phyloP scores from a whole-genome alignment of 2,113 vertebrate species.

The Aix galericulata region DNA sequence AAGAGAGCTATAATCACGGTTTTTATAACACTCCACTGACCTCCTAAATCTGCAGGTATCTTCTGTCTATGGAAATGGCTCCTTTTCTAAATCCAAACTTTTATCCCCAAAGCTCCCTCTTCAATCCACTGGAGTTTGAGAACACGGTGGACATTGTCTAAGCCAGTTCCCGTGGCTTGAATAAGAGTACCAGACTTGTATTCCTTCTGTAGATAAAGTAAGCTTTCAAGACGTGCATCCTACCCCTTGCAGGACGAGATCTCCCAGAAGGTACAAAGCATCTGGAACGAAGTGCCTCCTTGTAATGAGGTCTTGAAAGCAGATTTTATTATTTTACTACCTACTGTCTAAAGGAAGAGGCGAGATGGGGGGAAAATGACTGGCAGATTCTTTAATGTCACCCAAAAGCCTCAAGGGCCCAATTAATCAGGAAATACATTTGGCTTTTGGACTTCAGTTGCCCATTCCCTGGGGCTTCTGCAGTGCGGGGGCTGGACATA shows the following conservation, averaged over 20 bases:
- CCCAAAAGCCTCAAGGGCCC: slow-evolving; percentile 67
- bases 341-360: slow-evolving; percentile 22
- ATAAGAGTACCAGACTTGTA: background rate
- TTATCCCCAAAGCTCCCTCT: background rate
- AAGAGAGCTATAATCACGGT: background rate
- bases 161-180: background rate
- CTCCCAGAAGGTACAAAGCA: slow-evolving; percentile 17
- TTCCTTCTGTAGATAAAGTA: background rate
- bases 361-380: slow-evolving; percentile 4
- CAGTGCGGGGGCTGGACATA: slow-evolving; percentile 51
- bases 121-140: background rate
- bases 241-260: background rate
- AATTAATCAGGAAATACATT: slow-evolving; percentile 71
- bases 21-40: background rate
- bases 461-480: slow-evolving; percentile 52
- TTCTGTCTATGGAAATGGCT: background rate
- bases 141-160: background rate
- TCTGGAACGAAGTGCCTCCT: background rate
- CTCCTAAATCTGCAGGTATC: background rate
- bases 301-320: slow-evolving; percentile 3
- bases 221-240: background rate
- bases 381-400: slow-evolving; percentile 73
- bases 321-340: slow-evolving; percentile 34
- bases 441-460: slow-evolving; percentile 63
- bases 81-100: background rate